Evolutionary conservation across 35 echinoderm and acorn worm genomes (phyloP).

Genomic region (Nesometra sesokonis): DNA sequence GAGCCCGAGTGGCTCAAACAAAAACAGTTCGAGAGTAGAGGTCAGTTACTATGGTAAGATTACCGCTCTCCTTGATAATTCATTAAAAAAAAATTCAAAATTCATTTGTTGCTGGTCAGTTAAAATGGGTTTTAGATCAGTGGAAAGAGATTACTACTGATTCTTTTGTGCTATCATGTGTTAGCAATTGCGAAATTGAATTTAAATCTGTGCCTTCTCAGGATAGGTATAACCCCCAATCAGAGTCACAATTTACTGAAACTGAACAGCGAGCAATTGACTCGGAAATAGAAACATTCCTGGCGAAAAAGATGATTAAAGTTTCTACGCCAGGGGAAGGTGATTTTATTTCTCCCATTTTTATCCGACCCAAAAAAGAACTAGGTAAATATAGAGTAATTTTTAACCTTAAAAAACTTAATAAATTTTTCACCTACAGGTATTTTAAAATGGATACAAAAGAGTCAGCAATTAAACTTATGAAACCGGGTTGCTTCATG

Average conservation of each 20-base stretch:
- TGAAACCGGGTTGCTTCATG: conserved; percentile 7
- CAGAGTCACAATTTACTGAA: too few relatives aligned
- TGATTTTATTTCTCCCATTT: conserved; percentile 24
- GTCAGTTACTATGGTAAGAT: background rate
- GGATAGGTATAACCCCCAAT: too few relatives aligned
- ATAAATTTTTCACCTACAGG: background rate
- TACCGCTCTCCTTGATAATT: background rate
- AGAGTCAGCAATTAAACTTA: background rate
- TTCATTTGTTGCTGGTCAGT: background rate
- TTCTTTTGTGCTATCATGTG: background rate
- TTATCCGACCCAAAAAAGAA: conserved; percentile 18
- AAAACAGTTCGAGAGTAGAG: background rate
- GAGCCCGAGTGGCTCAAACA: background rate
- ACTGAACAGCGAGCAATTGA: too few relatives aligned
- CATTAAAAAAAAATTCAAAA: too few relatives aligned
- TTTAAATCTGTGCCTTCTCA: background rate
- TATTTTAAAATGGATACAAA: conserved; percentile 23
- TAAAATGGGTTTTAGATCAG: background rate
- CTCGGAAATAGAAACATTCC: too few relatives aligned
- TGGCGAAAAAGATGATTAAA: too few relatives aligned
- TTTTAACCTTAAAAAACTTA: conserved; percentile 1
- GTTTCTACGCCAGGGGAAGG: background rate
- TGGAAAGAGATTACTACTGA: background rate
- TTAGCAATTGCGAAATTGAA: background rate
- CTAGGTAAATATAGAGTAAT: background rate